Percentiles rank a stretch among this genome's conserved stretches.
Evolutionary conservation across 2,113 vertebrate species (phyloP).

Genomic region (Ageneiosus marmoratus): DNA sequence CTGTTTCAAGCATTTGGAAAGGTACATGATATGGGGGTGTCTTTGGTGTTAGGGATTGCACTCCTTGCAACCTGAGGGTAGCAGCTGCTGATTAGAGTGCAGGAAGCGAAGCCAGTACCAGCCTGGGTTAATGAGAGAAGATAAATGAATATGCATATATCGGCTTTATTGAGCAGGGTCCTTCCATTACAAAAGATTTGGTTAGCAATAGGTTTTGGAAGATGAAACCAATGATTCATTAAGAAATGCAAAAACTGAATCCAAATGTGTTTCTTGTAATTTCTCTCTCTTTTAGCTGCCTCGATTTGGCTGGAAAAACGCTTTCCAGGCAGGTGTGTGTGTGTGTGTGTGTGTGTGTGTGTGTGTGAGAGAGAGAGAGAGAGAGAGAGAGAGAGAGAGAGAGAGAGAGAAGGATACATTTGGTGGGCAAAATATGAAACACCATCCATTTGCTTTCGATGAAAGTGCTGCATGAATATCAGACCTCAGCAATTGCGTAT

Average conservation of each 20-base stretch:
- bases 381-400: too few relatives aligned
- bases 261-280: conserved; percentile 37
- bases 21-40: conserved; percentile 9
- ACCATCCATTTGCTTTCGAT: conserved; percentile 18
- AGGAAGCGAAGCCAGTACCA: conserved; percentile 63
- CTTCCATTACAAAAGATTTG: conserved; percentile 54
- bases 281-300: background rate
- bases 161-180: conserved; percentile 58
- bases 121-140: conserved; percentile 62
- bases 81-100: conserved; percentile 65
- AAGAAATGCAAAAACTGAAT: conserved; percentile 29
- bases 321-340: background rate
- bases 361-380: conserved; percentile 1
- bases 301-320: conserved; percentile 7
- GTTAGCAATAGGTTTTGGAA: conserved; percentile 54
- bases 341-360: background rate
- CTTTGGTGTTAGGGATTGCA: conserved; percentile 39
- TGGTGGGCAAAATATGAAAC: conserved; percentile 14
- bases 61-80: conserved; percentile 45
- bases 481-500: conserved; percentile 24
- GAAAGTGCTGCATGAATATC: conserved; percentile 34
- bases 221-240: conserved; percentile 47
- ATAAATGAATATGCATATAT: conserved; percentile 59
- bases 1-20: conserved; percentile 1
- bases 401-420: conserved; percentile 12